Conservation (phyloP, 2,113 vertebrate species). For the Mus spicilegus region DNA sequence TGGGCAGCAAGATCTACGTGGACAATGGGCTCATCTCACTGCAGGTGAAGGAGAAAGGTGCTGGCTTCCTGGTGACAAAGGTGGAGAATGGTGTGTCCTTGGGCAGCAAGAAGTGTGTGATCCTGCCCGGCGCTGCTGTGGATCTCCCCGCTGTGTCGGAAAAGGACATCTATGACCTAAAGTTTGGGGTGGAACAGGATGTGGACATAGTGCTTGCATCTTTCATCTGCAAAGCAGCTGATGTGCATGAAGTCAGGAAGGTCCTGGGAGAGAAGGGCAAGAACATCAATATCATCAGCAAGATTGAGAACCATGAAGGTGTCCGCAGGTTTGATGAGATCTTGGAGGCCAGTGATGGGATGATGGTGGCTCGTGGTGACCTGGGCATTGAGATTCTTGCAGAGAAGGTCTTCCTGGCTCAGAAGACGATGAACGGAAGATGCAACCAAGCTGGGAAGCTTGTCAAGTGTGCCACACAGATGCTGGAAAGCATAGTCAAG, state of each 20-base stretch:
- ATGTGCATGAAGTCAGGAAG: conserved; percentile 95
- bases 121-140: conserved; percentile 95
- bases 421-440: conserved; percentile 99
- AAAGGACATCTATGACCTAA: conserved; percentile 96
- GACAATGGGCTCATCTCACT: conserved; percentile 98
- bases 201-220: conserved; percentile 99
- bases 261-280: conserved; percentile 97
- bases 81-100: conserved; percentile 94
- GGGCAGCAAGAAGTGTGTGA: conserved; percentile 99
- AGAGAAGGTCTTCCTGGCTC: conserved; percentile 98
- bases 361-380: conserved; percentile 99
- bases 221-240: conserved; percentile 97
- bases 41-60: conserved; percentile 93
- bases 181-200: conserved; percentile 96
- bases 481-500: conserved; percentile 99
- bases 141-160: conserved; percentile 96
- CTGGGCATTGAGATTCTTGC: conserved; percentile 98
- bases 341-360: conserved; percentile 97
- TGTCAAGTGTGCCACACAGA: conserved; percentile 98
- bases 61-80: conserved; percentile 90
- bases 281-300: conserved; percentile 99
- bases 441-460: conserved; percentile 98
- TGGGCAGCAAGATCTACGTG: conserved; percentile 93
- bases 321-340: conserved; percentile 98
- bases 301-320: conserved; percentile 98